These are phyloP conservation scores for Calcarius ornatus DNA, from an alignment of 2,113 vertebrate genomes.

Conservation along the genomic window DNA sequence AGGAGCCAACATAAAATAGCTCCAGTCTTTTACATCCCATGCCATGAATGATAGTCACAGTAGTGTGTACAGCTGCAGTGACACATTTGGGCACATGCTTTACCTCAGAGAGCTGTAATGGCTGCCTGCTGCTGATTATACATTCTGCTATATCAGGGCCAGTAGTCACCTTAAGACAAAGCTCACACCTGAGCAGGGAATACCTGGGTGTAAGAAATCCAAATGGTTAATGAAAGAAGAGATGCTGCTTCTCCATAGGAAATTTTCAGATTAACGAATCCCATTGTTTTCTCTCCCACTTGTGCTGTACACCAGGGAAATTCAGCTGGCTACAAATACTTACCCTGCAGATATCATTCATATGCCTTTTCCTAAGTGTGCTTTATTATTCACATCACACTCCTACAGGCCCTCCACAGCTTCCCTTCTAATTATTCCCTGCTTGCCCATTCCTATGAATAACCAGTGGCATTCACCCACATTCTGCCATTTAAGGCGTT, in stretches of 20 bases:
- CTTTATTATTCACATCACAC: slow-evolving; percentile 51
- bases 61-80: neutral
- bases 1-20: neutral
- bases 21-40: neutral
- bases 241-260: neutral
- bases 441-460: slow-evolving; percentile 24
- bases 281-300: slow-evolving; percentile 38
- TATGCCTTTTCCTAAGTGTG: slow-evolving; percentile 13
- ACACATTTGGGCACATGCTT: neutral
- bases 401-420: slow-evolving; percentile 23
- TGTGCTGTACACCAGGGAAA: slow-evolving; percentile 17
- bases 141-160: neutral
- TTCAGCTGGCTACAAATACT: slow-evolving; percentile 53
- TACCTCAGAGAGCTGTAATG: neutral
- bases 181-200: neutral
- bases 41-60: neutral
- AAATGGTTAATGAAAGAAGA: neutral
- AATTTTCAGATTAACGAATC: slow-evolving; percentile 11
- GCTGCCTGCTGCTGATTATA: neutral
- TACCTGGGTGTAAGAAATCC: neutral
- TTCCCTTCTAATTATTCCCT: slow-evolving; percentile 50
- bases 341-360: slow-evolving; percentile 59
- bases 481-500: slow-evolving; percentile 25
- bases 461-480: slow-evolving; percentile 43
- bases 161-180: neutral